These are phyloP conservation scores for Hetaerina titia DNA, from an alignment of 2,888 invertebrate species.

Conservation along the genomic window DNA sequence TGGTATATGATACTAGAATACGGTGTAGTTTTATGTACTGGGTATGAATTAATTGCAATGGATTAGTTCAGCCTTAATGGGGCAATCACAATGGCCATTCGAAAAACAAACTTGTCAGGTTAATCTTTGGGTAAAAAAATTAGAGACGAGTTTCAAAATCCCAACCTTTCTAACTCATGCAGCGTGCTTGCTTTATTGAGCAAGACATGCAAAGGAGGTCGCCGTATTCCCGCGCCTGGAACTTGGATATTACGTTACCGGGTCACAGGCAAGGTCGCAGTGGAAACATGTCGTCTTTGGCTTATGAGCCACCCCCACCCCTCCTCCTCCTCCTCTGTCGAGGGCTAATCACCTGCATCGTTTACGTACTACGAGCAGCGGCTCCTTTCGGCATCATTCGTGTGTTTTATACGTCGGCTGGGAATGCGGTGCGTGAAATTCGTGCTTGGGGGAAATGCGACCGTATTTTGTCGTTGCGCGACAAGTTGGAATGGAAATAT, in stretches of 20 bases:
- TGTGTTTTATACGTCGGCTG: not conserved
- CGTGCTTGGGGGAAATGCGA: not conserved
- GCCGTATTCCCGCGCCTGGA: not conserved
- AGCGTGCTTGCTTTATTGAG: not conserved
- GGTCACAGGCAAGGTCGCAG: not conserved
- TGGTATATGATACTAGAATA: too few species aligned
- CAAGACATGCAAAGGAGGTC: slow-evolving; percentile 20
- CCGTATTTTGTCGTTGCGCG: not conserved
- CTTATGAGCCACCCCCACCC: not conserved
- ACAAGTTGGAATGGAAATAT: not conserved
- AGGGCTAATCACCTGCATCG: not conserved
- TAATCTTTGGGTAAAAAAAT: not conserved
- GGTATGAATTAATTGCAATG: too few species aligned
- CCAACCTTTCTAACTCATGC: not conserved
- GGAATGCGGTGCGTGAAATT: not conserved
- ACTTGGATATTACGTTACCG: not conserved
- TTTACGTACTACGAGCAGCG: not conserved
- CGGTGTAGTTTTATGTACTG: too few species aligned
- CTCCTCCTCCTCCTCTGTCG: not conserved
- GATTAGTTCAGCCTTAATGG: not conserved
- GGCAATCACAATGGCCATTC: not conserved
- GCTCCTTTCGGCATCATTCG: not conserved
- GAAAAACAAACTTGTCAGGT: not conserved
- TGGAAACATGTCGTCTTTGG: not conserved
- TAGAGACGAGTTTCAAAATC: not conserved